phyloP scores from a whole-genome alignment of 2,113 vertebrate genomes.

The Neofelis nebulosa region DNA sequence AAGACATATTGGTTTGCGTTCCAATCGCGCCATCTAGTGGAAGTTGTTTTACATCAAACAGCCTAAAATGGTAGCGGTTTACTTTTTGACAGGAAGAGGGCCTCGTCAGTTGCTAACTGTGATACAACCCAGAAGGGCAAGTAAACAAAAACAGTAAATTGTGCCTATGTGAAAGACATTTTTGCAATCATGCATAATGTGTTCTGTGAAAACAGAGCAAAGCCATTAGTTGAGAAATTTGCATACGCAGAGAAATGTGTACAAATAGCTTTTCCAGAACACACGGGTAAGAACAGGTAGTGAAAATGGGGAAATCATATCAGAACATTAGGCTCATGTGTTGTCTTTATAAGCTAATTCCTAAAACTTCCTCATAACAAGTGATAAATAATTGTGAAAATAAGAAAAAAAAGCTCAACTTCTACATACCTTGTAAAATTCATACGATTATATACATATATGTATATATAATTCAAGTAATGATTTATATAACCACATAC shows the following conservation, averaged over 20 bases:
- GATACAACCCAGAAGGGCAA: not conserved
- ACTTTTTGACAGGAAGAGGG: not conserved
- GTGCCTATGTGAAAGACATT: not conserved
- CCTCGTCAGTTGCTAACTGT: not conserved
- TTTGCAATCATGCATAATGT: not conserved
- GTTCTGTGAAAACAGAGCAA: slow-evolving; percentile 45
- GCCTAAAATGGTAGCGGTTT: not conserved
- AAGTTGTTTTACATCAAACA: slow-evolving; percentile 9
- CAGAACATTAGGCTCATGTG: not conserved
- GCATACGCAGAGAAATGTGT: not conserved
- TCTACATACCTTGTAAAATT: not conserved
- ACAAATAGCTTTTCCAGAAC: not conserved
- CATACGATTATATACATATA: not conserved
- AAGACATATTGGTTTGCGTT: slow-evolving; percentile 64
- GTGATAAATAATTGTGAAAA: not conserved
- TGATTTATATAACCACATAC: not conserved
- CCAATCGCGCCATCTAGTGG: slow-evolving; percentile 85
- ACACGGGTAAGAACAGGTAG: not conserved
- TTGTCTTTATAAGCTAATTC: not conserved
- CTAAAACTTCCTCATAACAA: not conserved
- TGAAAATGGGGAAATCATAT: not conserved
- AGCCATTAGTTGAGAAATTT: not conserved
- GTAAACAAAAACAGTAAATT: not conserved
- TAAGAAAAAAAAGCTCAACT: not conserved
- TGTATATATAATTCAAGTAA: not conserved